phyloP scores from a whole-genome alignment of 2,113 vertebrate species.

The Barbus barbus region DNA sequence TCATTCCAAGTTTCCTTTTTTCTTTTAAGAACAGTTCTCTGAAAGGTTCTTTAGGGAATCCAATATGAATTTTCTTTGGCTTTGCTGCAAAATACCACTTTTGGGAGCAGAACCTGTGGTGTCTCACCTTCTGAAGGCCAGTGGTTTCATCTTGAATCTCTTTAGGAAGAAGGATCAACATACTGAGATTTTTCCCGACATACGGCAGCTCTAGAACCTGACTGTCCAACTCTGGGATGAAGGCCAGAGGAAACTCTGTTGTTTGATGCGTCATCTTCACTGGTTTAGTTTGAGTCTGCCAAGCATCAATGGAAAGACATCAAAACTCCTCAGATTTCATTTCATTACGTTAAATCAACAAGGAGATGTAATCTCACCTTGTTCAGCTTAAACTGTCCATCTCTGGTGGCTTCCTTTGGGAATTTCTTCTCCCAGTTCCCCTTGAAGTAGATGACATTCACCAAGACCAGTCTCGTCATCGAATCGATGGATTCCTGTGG shows the following conservation, averaged over 20 bases:
- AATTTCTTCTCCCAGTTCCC: slow-evolving; percentile 86
- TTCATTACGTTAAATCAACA: neutral
- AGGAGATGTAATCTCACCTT: slow-evolving; percentile 59
- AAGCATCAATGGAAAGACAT: slow-evolving; percentile 31
- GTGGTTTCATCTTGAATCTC: neutral
- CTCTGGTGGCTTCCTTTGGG: slow-evolving; percentile 60
- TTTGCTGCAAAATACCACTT: no score
- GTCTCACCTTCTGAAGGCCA: slow-evolving; percentile 15
- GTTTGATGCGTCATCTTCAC: slow-evolving; percentile 87
- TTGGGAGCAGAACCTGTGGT: no score
- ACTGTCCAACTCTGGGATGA: neutral
- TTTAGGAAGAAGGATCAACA: neutral
- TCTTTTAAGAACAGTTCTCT: no score
- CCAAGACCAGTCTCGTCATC: slow-evolving; percentile 81
- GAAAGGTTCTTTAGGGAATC: no score
- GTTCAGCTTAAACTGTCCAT: slow-evolving; percentile 74
- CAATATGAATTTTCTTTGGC: no score
- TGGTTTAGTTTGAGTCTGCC: slow-evolving; percentile 81
- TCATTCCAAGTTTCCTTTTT: no score
- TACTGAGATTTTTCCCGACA: neutral
- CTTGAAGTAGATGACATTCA: slow-evolving; percentile 96
- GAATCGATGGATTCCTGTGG: slow-evolving; percentile 65
- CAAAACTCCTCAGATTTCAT: no score
- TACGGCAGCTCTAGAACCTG: neutral
- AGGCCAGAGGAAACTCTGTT: slow-evolving; percentile 67